Evolutionary conservation across 2,113 vertebrate species (phyloP).

Genomic region (Urocynchramus pylzowi): DNA sequence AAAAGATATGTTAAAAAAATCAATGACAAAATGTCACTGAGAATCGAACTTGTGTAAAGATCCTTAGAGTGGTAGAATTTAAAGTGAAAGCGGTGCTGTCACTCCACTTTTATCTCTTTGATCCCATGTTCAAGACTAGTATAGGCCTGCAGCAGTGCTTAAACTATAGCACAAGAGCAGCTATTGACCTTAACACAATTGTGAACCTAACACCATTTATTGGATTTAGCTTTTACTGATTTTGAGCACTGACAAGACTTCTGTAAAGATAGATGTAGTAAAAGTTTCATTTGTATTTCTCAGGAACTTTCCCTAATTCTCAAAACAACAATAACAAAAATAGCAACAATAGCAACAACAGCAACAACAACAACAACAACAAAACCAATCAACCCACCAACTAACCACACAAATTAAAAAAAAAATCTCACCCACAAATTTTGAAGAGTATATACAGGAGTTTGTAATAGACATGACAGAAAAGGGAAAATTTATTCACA

Average conservation of each 20-base stretch:
- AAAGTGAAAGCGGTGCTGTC: conserved; percentile 34
- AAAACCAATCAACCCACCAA: not conserved
- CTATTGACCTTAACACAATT: conserved; percentile 60
- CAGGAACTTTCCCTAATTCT: not conserved
- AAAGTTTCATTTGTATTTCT: not conserved
- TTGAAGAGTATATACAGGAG: not conserved
- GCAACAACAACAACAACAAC: not conserved
- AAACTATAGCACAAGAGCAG: conserved; percentile 48
- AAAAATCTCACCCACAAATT: not conserved
- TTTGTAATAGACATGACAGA: not conserved
- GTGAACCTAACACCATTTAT: not conserved
- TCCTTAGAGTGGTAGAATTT: conserved; percentile 17
- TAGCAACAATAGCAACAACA: not conserved
- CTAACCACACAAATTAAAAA: not conserved
- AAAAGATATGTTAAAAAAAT: conserved; percentile 58
- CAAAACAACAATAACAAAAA: not conserved
- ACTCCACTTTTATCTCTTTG: conserved; percentile 59
- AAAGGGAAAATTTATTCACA: not conserved
- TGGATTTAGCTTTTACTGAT: conserved; percentile 36
- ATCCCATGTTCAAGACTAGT: conserved; percentile 38
- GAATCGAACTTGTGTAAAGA: conserved; percentile 33
- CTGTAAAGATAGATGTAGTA: not conserved
- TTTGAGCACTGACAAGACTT: conserved; percentile 24
- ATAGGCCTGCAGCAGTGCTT: conserved; percentile 54
- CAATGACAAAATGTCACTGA: conserved; percentile 39